phyloP scores from a whole-genome alignment of 2,888 invertebrate species.

The Helobdella robusta region DNA sequence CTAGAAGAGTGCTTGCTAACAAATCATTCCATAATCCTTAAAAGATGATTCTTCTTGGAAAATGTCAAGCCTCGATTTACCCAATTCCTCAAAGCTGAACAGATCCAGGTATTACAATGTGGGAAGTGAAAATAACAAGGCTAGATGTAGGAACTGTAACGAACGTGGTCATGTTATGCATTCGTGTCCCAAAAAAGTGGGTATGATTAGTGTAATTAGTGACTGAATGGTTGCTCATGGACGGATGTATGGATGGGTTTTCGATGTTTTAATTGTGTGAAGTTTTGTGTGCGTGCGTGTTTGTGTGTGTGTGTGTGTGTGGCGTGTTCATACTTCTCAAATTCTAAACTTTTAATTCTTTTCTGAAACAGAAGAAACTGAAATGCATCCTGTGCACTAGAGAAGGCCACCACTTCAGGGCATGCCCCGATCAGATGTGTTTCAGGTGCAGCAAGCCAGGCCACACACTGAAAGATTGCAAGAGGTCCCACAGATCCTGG shows the following conservation, averaged over 20 bases:
- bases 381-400: slow-evolving; percentile 17
- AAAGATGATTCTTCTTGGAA: slow-evolving; percentile 12
- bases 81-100: too few species aligned
- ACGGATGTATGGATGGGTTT: too few species aligned
- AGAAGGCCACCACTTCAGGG: slow-evolving; percentile 7
- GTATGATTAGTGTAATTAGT: neutral
- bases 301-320: too few species aligned
- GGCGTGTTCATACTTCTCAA: too few species aligned
- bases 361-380: slow-evolving; percentile 4
- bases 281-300: too few species aligned
- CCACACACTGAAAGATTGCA: slow-evolving; percentile 6
- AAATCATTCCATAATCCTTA: neutral
- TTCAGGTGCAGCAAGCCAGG: slow-evolving; percentile 18
- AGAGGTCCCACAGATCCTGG: neutral
- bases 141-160: slow-evolving; percentile 16
- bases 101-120: slow-evolving; percentile 1
- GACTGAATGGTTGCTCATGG: neutral
- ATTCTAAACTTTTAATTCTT: slow-evolving; percentile 9
- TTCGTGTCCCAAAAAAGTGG: slow-evolving; percentile 19
- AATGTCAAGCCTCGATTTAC: too few species aligned
- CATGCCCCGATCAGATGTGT: neutral
- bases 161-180: slow-evolving; percentile 8
- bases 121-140: neutral
- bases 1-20: too few species aligned
- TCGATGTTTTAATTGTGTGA: too few species aligned